Conservation (phyloP, 1,140 invertebrate species). For the Drosophila subpulchrella region DNA sequence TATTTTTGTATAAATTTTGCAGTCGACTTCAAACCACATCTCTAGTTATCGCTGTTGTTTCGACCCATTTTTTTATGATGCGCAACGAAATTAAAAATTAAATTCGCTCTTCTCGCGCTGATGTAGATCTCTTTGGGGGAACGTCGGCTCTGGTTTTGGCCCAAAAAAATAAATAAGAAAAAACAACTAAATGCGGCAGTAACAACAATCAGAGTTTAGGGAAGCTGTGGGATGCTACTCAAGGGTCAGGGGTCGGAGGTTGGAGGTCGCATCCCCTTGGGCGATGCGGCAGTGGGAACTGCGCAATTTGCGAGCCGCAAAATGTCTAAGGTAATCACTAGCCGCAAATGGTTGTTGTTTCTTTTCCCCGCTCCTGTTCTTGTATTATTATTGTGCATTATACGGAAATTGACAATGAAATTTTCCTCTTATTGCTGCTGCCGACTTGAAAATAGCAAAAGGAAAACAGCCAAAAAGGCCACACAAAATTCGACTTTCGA, state of each 20-base stretch:
- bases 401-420: constrained; percentile 81
- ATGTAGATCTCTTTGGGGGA: constrained; percentile 60
- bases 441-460: constrained; percentile 69
- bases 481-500: constrained; percentile 65
- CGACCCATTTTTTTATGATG: constrained; percentile 63
- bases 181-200: constrained; percentile 29
- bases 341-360: constrained; percentile 76
- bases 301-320: constrained; percentile 78
- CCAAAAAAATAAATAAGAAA: constrained; percentile 26
- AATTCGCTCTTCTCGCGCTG: constrained; percentile 54
- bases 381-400: constrained; percentile 80
- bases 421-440: constrained; percentile 40
- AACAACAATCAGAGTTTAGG: constrained; percentile 33
- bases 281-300: constrained; percentile 52
- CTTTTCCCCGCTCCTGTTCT: constrained; percentile 28
- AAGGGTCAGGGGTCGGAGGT: neutral
- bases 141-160: constrained; percentile 25
- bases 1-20: too few species aligned
- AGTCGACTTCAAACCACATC: neutral
- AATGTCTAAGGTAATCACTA: constrained; percentile 80
- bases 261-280: constrained; percentile 57
- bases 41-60: neutral
- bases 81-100: constrained; percentile 77
- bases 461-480: constrained; percentile 29
- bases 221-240: neutral